A percentile compares a stretch with the other conserved stretches of the same genome.
phyloP scores from a whole-genome alignment of 2,888 invertebrate species.

The Zaprionus obscuricornis region DNA sequence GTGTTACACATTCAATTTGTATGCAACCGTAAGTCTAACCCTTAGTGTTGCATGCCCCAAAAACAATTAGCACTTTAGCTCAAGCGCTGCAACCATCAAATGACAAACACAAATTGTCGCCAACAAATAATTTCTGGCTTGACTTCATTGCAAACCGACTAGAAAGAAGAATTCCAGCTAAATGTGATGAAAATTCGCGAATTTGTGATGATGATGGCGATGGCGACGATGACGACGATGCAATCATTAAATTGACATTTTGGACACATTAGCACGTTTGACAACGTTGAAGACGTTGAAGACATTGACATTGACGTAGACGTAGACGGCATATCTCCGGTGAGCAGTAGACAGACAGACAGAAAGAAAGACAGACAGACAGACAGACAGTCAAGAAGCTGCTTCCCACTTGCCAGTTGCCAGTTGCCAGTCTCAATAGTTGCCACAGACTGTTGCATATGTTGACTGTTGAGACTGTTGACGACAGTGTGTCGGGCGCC shows the following conservation, averaged over 20 bases:
- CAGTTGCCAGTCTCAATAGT: not conserved
- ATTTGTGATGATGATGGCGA: too few relatives aligned
- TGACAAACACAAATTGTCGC: slow-evolving; percentile 21
- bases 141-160: slow-evolving; percentile 59
- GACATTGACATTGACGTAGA: not conserved
- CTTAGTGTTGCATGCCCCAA: slow-evolving; percentile 27
- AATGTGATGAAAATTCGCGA: slow-evolving; percentile 22
- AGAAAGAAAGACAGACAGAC: not conserved
- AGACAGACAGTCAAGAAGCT: not conserved
- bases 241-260: slow-evolving; percentile 61
- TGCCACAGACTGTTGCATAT: slow-evolving; percentile 24
- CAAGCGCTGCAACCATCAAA: slow-evolving; percentile 43
- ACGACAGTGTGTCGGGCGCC: slow-evolving; percentile 48
- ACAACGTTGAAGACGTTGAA: not conserved
- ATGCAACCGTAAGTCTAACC: not conserved
- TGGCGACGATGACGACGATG: too few relatives aligned
- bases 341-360: not conserved
- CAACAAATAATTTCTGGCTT: slow-evolving; percentile 67
- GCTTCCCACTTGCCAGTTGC: too few relatives aligned
- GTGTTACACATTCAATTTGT: not conserved
- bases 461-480: slow-evolving; percentile 1
- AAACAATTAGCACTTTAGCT: slow-evolving; percentile 52
- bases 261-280: slow-evolving; percentile 57
- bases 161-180: slow-evolving; percentile 59
- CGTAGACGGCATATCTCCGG: slow-evolving; percentile 62